A percentile compares a stretch with the other conserved stretches of the same genome.
Evolutionary conservation across 2,113 vertebrate species (phyloP).

Genomic region (Pachypanchax playfairii): DNA sequence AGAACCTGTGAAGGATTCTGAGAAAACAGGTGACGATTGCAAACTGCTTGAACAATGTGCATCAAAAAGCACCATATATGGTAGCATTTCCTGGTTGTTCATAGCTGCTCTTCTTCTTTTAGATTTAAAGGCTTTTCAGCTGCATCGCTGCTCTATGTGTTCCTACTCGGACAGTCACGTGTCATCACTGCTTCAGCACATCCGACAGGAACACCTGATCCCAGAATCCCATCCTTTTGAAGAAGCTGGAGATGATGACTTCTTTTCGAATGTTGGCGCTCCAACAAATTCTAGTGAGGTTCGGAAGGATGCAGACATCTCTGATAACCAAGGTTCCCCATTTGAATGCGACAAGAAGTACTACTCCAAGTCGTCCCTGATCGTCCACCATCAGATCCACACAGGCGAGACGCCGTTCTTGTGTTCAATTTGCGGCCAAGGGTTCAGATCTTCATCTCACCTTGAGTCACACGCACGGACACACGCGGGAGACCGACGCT

Average conservation of each 20-base stretch:
- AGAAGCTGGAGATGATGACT: background rate
- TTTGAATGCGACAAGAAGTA: conserved; percentile 41
- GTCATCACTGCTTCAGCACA: conserved; percentile 33
- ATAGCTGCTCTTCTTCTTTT: conserved; percentile 2
- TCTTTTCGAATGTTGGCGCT: background rate
- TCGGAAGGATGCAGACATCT: background rate
- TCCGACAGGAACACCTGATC: conserved; percentile 12
- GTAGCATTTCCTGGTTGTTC: background rate
- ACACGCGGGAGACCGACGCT: conserved; percentile 41
- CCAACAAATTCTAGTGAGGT: background rate
- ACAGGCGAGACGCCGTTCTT: conserved; percentile 33
- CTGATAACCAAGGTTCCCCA: background rate
- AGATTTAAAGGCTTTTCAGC: conserved; percentile 11
- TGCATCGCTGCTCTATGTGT: conserved; percentile 23
- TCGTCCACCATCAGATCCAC: conserved; percentile 25
- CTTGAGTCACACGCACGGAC: conserved; percentile 15
- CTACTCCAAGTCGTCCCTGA: conserved; percentile 11
- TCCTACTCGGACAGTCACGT: conserved; percentile 5
- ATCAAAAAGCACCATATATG: background rate
- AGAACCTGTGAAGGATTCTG: background rate
- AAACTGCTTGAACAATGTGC: too few species aligned
- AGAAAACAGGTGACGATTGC: background rate
- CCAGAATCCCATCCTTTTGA: background rate
- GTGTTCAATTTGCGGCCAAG: conserved; percentile 32
- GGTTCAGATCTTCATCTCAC: conserved; percentile 15